These are phyloP conservation scores for Monarcha castaneiventris DNA, from an alignment of 2,113 vertebrate genomes.

Conservation along the genomic window DNA sequence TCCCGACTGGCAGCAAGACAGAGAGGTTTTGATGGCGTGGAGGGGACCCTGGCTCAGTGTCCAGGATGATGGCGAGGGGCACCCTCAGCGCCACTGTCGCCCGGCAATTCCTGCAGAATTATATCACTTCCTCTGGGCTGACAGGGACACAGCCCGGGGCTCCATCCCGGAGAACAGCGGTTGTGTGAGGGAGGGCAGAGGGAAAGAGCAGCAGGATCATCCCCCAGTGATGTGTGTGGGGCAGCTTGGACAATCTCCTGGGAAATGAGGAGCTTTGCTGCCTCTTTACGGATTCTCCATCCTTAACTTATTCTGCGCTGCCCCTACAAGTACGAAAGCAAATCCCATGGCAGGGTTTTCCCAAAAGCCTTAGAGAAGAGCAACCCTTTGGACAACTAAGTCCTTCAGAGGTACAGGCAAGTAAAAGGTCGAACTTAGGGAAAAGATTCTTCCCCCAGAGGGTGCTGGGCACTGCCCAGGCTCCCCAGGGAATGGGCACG, in stretches of 20 bases:
- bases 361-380: neutral
- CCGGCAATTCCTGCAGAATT: slow-evolving; percentile 2
- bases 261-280: neutral
- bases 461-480: neutral
- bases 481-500: neutral
- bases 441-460: neutral
- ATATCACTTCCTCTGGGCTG: slow-evolving; percentile 22
- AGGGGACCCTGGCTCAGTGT: neutral
- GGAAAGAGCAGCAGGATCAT: neutral
- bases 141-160: neutral
- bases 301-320: neutral
- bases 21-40: slow-evolving; percentile 15
- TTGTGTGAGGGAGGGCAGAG: neutral
- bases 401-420: neutral
- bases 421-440: neutral
- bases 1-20: neutral
- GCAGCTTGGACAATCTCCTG: neutral
- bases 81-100: neutral
- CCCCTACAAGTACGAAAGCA: neutral
- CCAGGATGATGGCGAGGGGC: neutral
- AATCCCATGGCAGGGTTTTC: neutral
- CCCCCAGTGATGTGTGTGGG: neutral
- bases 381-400: neutral
- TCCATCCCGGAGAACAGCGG: neutral
- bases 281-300: neutral